Conservation (phyloP, 2,113 vertebrate genomes). For the Kryptolebias marmoratus region DNA sequence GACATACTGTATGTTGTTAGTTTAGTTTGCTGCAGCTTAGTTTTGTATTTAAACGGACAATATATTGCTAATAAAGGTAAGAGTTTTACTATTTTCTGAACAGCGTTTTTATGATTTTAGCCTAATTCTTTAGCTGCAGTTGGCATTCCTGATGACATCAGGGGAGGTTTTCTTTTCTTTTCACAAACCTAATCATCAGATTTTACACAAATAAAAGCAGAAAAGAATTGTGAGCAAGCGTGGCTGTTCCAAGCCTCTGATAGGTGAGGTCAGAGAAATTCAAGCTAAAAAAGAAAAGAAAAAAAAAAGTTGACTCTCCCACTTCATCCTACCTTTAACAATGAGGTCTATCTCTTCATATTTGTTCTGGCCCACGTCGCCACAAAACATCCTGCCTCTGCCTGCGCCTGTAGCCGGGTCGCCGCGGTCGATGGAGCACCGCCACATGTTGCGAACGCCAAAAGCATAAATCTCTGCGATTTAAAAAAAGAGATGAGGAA, state of each 20-base stretch:
- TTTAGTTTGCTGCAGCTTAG: too few species aligned
- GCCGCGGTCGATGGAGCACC: slow-evolving; percentile 85
- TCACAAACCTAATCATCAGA: background rate
- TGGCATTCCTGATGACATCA: background rate
- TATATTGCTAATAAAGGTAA: background rate
- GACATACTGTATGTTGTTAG: too few species aligned
- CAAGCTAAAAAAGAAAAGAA: background rate
- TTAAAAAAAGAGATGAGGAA: background rate
- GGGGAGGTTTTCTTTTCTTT: background rate
- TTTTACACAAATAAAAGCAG: background rate
- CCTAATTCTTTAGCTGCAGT: too few species aligned
- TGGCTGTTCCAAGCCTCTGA: background rate
- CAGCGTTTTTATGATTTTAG: too few species aligned
- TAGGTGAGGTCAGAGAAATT: background rate
- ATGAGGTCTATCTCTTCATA: slow-evolving; percentile 85
- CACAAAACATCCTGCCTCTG: slow-evolving; percentile 82
- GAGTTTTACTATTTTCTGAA: too few species aligned
- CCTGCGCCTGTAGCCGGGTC: slow-evolving; percentile 72
- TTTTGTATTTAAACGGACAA: background rate
- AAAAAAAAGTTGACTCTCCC: background rate
- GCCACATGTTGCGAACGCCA: slow-evolving; percentile 87
- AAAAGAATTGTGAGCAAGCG: background rate
- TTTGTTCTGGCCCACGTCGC: slow-evolving; percentile 87
- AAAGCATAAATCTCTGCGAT: slow-evolving; percentile 81
- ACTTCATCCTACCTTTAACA: slow-evolving; percentile 64